A percentile compares a stretch with the other conserved stretches of the same genome.
These are phyloP conservation scores for Drosophila recens DNA, from an alignment of 2,888 invertebrate genomes.

Conservation along the genomic window DNA sequence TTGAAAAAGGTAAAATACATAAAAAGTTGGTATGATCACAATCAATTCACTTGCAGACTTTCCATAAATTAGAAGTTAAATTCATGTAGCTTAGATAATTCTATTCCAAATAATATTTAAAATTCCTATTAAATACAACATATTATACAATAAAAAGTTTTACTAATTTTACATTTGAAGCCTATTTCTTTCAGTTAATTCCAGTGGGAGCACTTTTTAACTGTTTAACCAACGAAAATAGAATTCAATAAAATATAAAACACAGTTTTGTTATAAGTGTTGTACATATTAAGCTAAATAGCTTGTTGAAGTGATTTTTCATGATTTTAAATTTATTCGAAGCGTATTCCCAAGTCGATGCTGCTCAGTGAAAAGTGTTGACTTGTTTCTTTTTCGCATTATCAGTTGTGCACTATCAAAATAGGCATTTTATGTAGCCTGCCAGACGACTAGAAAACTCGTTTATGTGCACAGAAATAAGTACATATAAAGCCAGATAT, in stretches of 20 bases:
- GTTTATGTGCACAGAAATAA: constrained; percentile 21
- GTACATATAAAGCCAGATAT: not conserved
- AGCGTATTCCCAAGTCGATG: not conserved
- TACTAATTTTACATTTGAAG: not conserved
- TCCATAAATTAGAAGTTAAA: too few relatives aligned
- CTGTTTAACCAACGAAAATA: not conserved
- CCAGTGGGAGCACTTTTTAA: not conserved
- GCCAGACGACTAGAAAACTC: constrained; percentile 35
- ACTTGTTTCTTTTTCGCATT: constrained; percentile 20
- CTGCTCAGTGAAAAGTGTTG: not conserved
- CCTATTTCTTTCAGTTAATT: not conserved
- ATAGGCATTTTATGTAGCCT: constrained; percentile 21
- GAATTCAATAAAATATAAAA: not conserved
- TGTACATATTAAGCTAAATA: not conserved
- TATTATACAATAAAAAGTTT: too few relatives aligned
- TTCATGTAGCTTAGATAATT: too few relatives aligned
- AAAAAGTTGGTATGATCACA: not conserved
- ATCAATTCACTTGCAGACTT: not conserved
- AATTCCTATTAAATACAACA: too few relatives aligned
- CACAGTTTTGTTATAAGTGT: not conserved
- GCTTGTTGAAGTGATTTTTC: not conserved
- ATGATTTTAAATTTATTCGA: not conserved
- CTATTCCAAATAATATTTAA: too few relatives aligned
- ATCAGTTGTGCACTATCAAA: constrained; percentile 36
- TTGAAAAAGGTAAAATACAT: not conserved